Conservation (phyloP, 1,140 invertebrate species). For the Drosophila jambulina region DNA sequence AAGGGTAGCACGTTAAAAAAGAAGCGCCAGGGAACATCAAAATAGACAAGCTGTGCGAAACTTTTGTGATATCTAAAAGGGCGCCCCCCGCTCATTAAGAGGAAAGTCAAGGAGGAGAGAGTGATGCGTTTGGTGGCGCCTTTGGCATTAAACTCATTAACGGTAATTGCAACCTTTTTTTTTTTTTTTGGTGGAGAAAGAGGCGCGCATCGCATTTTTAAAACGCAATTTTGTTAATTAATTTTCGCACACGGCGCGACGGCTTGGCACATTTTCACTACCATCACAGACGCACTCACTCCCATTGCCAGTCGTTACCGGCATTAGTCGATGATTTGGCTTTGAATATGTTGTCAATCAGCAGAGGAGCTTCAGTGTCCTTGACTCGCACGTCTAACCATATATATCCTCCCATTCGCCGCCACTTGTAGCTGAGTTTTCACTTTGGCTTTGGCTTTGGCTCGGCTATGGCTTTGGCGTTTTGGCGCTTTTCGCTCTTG, state of each 20-base stretch:
- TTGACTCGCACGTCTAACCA: slow-evolving; percentile 30
- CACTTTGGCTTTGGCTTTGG: slow-evolving; percentile 18
- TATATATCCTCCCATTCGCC: slow-evolving; percentile 7
- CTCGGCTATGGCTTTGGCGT: slow-evolving; percentile 38
- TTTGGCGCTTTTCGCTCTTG: slow-evolving; percentile 67
- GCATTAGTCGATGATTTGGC: slow-evolving; percentile 63
- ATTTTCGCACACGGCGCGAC: slow-evolving; percentile 68
- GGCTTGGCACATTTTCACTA: slow-evolving; percentile 20
- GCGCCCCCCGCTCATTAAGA: slow-evolving; percentile 56
- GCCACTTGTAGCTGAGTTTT: slow-evolving; percentile 37
- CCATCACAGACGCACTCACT: neutral
- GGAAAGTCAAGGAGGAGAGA: slow-evolving; percentile 27
- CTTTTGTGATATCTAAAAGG: slow-evolving; percentile 57
- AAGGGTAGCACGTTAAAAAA: slow-evolving; percentile 13
- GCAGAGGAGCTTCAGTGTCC: slow-evolving; percentile 23
- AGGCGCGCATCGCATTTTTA: slow-evolving; percentile 40
- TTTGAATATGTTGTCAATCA: slow-evolving; percentile 76
- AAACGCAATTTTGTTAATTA: slow-evolving; percentile 82
- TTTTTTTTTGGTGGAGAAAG: slow-evolving; percentile 23
- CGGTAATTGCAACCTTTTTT: slow-evolving; percentile 79
- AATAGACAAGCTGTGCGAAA: slow-evolving; percentile 56
- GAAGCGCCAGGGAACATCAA: slow-evolving; percentile 17
- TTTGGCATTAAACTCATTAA: slow-evolving; percentile 83
- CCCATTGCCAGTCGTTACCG: slow-evolving; percentile 48
- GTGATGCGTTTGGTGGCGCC: slow-evolving; percentile 64